Base-by-base conservation (phyloP, 2,113 vertebrate genomes). In the Microtus oregoni region DNA sequence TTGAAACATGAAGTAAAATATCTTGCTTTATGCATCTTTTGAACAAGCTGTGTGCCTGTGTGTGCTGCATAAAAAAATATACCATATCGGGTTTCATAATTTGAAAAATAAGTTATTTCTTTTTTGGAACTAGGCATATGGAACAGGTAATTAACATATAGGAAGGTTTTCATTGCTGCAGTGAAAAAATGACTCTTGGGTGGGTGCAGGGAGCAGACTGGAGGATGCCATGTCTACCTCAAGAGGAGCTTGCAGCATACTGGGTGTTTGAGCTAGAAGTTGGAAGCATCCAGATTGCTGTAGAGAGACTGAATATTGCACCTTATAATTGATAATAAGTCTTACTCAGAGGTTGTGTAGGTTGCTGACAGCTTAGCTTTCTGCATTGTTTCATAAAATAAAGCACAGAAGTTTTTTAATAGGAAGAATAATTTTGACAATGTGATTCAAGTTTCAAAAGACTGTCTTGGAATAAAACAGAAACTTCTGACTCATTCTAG, bases 1-100 rank as follows among this genome's bases (percentile, higher is more conserved):
- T 94, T 96, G 55, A 96, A 96, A 90, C 86, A 79, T 15, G 22
- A 96, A 93, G 85, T 94, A 83, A 81, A 94, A 92, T 89, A 70
- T 72, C 58, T 70, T 95, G 38, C 70, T 90, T 90, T 89, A 24
- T 86, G 76, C 10, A 92, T 17, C 38, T 81, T 26, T 88, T 35
- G 13, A 87, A 24, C 72, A 91, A 81, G 85, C 20, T 90, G 1
- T 94, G 52, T 91, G 19, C 70, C 7, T 92, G 19, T 89, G 75
- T n/a, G 52, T 92, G 70, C 47, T 93, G 5, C 94, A 12, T 85
- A 30, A 77, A 28, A 72, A 96, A 79, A 26, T 96, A 41, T 44
- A 96, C 58, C 92, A 91, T 92, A 79, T 41, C 89, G 96, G 63
- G 32, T 86, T 90, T 96, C 50, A 78, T 67, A 88, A 72, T 73